Percentiles rank a stretch among this genome's conserved stretches.
Conservation (phyloP, 2,797 vertebrate species). For the Gymnodraco acuticeps region DNA sequence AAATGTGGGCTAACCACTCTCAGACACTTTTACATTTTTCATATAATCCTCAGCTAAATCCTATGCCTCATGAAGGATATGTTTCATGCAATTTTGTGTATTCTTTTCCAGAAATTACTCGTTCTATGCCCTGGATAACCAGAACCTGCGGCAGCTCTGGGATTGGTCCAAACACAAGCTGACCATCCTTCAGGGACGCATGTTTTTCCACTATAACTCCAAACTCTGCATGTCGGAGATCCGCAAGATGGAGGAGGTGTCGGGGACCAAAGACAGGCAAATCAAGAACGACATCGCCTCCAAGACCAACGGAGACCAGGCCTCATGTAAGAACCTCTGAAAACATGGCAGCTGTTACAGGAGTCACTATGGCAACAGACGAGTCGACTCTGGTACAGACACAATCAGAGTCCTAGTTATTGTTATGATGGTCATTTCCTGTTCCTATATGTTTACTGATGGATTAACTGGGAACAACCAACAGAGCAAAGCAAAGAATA, state of each 20-base stretch:
- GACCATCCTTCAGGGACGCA: conserved; percentile 91
- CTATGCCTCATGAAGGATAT: conserved; percentile 26
- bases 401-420: conserved; percentile 42
- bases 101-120: conserved; percentile 90
- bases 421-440: conserved; percentile 68
- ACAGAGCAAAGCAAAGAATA: conserved; percentile 28
- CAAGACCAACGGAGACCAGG: conserved; percentile 97
- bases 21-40: conserved; percentile 33
- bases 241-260: conserved; percentile 93
- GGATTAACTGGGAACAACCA: conserved; percentile 49
- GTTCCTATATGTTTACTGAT: conserved; percentile 47
- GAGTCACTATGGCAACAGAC: conserved; percentile 41
- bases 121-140: conserved; percentile 97
- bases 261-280: conserved; percentile 90
- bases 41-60: conserved; percentile 16
- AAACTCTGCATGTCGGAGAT: conserved; percentile 96
- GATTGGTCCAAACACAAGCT: conserved; percentile 98
- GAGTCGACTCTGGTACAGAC: no score
- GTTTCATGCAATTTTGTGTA: conserved; percentile 11
- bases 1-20: conserved; percentile 35
- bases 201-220: conserved; percentile 98
- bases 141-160: conserved; percentile 98
- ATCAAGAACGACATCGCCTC: conserved; percentile 91
- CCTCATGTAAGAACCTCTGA: conserved; percentile 90
- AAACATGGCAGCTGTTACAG: conserved; percentile 7